Conservation (phyloP, 2,113 vertebrate genomes). For the Verasper variegatus region DNA sequence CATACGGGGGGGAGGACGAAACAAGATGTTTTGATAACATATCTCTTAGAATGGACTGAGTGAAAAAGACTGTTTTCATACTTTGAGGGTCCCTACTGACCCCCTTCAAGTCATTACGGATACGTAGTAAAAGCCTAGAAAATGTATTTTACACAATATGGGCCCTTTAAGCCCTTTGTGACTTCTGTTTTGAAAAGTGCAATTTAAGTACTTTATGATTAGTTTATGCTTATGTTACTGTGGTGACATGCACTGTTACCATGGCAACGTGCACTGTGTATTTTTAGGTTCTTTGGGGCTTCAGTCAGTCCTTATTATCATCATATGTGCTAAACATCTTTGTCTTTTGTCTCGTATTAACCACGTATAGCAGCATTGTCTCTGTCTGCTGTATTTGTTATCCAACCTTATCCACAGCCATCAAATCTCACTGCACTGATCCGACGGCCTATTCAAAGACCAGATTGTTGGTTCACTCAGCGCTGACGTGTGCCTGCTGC, state of each 20-base stretch:
- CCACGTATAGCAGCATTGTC: too few species aligned
- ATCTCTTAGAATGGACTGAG: too few species aligned
- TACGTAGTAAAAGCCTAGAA: too few species aligned
- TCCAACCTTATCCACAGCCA: conserved; percentile 25
- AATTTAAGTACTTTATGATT: conserved; percentile 31
- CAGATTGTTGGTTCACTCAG: conserved; percentile 5
- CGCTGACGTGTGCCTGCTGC: conserved; percentile 31
- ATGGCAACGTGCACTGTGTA: conserved; percentile 13
- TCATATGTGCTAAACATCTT: not conserved
- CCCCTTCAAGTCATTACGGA: too few species aligned
- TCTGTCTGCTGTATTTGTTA: conserved; percentile 15
- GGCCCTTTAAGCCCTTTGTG: conserved; percentile 10
- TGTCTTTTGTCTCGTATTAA: too few species aligned
- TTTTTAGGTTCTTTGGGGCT: conserved; percentile 7
- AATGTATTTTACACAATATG: too few species aligned
- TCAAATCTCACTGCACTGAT: conserved; percentile 51
- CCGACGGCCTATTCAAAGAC: conserved; percentile 39
- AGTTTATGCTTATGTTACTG: conserved; percentile 31
- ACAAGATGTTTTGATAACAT: too few species aligned
- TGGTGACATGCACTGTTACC: conserved; percentile 10
- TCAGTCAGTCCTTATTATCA: not conserved
- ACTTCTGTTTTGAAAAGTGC: conserved; percentile 6
- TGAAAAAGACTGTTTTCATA: too few species aligned
- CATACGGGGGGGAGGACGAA: too few species aligned
- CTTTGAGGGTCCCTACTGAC: too few species aligned